These are phyloP conservation scores for Lingula anatina DNA, from an alignment of 2,888 invertebrate species.

Conservation along the genomic window DNA sequence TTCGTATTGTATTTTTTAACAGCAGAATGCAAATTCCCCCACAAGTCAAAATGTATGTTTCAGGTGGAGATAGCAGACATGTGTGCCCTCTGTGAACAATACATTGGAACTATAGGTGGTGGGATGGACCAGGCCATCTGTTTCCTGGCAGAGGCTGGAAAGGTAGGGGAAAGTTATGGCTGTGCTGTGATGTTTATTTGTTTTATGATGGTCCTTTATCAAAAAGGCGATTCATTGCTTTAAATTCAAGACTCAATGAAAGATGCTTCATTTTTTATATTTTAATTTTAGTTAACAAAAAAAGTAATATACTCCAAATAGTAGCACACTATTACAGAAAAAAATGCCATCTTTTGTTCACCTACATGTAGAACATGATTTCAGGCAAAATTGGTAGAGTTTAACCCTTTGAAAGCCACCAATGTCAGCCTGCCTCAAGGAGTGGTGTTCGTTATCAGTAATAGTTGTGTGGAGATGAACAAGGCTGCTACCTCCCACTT, in stretches of 20 bases:
- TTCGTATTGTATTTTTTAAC: too few species aligned
- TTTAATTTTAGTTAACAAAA: too few species aligned
- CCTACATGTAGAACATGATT: background rate
- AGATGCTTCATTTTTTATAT: too few species aligned
- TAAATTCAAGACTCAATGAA: too few species aligned
- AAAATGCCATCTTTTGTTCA: background rate
- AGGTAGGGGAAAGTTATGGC: slow-evolving; percentile 22
- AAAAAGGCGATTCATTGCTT: too few species aligned
- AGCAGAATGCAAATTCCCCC: too few species aligned
- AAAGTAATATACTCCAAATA: background rate
- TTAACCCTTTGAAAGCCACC: slow-evolving; percentile 64
- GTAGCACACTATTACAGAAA: background rate
- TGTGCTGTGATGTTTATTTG: too few species aligned
- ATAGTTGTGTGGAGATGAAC: slow-evolving; percentile 75
- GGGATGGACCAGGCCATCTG: slow-evolving; percentile 99
- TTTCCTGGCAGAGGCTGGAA: slow-evolving; percentile 68
- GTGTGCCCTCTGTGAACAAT: slow-evolving; percentile 85
- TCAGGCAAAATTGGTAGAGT: slow-evolving; percentile 81
- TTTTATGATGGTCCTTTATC: too few species aligned
- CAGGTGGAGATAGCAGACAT: slow-evolving; percentile 69
- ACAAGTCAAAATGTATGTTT: too few species aligned
- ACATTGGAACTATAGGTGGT: slow-evolving; percentile 96
- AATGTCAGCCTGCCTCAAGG: slow-evolving; percentile 70
- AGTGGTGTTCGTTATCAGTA: slow-evolving; percentile 87
- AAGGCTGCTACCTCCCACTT: slow-evolving; percentile 88